These are phyloP conservation scores for Montipora capricornis DNA, from an alignment of 64 coral and sea anemone genomes.

Conservation along the genomic window DNA sequence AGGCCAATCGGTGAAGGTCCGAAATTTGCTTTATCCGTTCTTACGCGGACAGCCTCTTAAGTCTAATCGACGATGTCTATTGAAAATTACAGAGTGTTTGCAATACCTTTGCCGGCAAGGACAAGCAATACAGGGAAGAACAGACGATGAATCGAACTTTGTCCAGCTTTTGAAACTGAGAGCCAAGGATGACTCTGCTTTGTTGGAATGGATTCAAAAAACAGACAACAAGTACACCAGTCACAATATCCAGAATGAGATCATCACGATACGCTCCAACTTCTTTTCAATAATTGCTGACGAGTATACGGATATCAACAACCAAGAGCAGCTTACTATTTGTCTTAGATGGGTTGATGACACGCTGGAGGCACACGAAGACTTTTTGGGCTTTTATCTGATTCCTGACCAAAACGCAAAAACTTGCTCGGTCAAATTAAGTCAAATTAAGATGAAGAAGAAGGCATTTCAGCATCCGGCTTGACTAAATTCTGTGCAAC, in stretches of 20 bases:
- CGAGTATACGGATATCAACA: too few species aligned
- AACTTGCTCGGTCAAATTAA: constrained; percentile 41
- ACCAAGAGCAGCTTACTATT: neutral
- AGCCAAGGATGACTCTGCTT: constrained; percentile 1
- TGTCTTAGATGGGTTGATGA: constrained; percentile 43
- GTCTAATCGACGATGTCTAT: too few species aligned
- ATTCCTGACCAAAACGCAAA: constrained; percentile 42
- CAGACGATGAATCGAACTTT: too few species aligned
- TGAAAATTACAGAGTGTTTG: too few species aligned
- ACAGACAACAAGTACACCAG: constrained; percentile 23
- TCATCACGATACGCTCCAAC: neutral
- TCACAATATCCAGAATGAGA: constrained; percentile 50
- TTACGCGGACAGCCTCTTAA: too few species aligned
- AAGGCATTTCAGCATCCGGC: constrained; percentile 33
- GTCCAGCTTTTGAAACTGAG: neutral
- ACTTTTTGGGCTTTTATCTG: constrained; percentile 46
- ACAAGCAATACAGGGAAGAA: too few species aligned
- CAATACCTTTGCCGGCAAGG: too few species aligned
- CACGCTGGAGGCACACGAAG: constrained; percentile 4
- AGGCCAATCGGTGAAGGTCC: too few species aligned
- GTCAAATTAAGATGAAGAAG: constrained; percentile 29
- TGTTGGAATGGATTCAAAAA: constrained; percentile 29
- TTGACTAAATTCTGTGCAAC: neutral
- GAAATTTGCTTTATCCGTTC: too few species aligned
- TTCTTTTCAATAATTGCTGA: constrained; percentile 40